Percentiles rank a stretch among this genome's conserved stretches.
Conservation (phyloP, 37 sponge, comb jelly and placozoan species). For the Chondrosia reniformis region DNA sequence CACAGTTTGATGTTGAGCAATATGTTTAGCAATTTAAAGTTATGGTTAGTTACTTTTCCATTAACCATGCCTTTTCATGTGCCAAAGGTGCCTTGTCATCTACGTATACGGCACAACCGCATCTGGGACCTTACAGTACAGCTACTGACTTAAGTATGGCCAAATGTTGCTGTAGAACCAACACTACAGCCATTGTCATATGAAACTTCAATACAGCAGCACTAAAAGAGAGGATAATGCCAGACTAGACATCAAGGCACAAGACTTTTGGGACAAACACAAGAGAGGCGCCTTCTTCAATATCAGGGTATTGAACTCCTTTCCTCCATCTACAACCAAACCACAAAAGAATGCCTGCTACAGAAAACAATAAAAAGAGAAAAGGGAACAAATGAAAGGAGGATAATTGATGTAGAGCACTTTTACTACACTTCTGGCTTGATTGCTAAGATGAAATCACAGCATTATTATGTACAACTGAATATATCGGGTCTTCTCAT, state of each 20-base stretch:
- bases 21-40: too few relatives aligned
- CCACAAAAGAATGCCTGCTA: neutral
- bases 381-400: neutral
- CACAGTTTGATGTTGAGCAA: too few relatives aligned
- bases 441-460: too few relatives aligned
- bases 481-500: too few relatives aligned
- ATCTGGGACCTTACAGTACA: neutral
- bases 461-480: too few relatives aligned
- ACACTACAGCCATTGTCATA: neutral
- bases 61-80: neutral
- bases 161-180: neutral
- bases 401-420: neutral
- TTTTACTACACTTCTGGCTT: too few relatives aligned
- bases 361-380: neutral
- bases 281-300: neutral
- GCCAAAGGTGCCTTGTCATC: neutral
- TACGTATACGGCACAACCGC: neutral
- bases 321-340: neutral
- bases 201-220: neutral
- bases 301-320: neutral
- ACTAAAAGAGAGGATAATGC: neutral
- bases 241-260: neutral
- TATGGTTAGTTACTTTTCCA: neutral
- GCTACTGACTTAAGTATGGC: neutral
- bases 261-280: neutral